phyloP scores from a whole-genome alignment of 2,888 invertebrate species.

The Apomyelois bistriatella region DNA sequence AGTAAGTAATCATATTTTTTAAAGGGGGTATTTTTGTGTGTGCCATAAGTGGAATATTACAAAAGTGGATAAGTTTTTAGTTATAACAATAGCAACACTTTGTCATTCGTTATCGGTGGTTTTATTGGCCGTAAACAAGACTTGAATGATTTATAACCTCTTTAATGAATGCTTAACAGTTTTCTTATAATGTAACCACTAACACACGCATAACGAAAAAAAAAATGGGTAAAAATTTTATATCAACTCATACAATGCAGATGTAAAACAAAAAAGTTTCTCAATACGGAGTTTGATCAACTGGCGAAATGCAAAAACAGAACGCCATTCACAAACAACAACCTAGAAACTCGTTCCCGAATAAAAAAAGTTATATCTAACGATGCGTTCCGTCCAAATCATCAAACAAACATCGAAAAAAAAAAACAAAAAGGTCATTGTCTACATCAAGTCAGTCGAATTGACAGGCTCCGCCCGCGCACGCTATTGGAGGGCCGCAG shows the following conservation, averaged over 20 bases:
- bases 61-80: not conserved
- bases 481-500: conserved; percentile 70
- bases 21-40: not conserved
- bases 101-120: conserved; percentile 11
- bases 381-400: conserved; percentile 29
- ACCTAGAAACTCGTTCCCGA: conserved; percentile 17
- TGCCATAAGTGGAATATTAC: conserved; percentile 2
- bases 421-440: conserved; percentile 65
- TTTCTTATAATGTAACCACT: not conserved
- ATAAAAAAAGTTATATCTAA: conserved; percentile 32
- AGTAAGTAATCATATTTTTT: no score
- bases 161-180: conserved; percentile 10
- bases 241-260: not conserved
- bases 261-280: conserved; percentile 7
- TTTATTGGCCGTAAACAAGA: conserved; percentile 11
- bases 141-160: conserved; percentile 4
- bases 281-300: conserved; percentile 9
- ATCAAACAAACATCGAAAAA: conserved; percentile 46
- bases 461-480: conserved; percentile 76
- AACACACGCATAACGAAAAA: not conserved
- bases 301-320: conserved; percentile 10
- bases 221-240: not conserved
- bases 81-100: conserved; percentile 10
- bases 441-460: conserved; percentile 70
- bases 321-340: conserved; percentile 4